Percentiles rank a stretch among this genome's conserved stretches.
Conservation (phyloP, 2,888 invertebrate genomes). For the Sarcophaga caerulescens region DNA sequence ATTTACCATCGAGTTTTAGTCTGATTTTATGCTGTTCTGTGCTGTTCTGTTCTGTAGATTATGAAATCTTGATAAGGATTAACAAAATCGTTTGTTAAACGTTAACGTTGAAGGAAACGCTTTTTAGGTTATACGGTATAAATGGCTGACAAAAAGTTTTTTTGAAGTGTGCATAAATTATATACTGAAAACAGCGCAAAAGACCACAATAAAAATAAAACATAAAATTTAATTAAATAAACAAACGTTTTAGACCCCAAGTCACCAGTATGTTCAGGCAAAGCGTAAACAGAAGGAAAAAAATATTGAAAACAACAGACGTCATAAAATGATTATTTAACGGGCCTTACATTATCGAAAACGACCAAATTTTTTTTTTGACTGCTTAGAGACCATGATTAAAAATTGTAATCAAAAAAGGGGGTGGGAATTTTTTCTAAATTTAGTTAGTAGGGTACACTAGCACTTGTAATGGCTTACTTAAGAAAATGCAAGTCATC, state of each 20-base stretch:
- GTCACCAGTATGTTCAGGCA: no score
- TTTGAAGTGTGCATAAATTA: constrained; percentile 63
- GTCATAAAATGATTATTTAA: no score
- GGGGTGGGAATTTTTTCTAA: no score
- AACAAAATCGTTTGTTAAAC: constrained; percentile 62
- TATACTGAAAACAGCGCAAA: constrained; percentile 35
- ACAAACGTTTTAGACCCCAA: not conserved
- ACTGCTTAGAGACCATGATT: no score
- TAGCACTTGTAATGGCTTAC: no score
- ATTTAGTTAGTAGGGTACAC: no score
- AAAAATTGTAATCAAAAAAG: no score
- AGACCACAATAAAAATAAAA: constrained; percentile 45
- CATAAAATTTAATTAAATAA: not conserved
- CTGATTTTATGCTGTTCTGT: not conserved
- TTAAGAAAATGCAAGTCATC: no score
- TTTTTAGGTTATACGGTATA: not conserved
- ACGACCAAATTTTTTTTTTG: no score
- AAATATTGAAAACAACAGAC: no score
- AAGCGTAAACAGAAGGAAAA: no score
- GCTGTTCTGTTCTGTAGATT: constrained; percentile 60
- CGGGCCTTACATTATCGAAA: no score
- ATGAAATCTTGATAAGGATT: constrained; percentile 63
- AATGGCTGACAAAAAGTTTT: not conserved
- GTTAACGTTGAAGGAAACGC: not conserved
- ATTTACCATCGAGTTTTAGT: not conserved